Base-by-base conservation (phyloP, 2,888 invertebrate species). In the Ditula angustiorana region DNA sequence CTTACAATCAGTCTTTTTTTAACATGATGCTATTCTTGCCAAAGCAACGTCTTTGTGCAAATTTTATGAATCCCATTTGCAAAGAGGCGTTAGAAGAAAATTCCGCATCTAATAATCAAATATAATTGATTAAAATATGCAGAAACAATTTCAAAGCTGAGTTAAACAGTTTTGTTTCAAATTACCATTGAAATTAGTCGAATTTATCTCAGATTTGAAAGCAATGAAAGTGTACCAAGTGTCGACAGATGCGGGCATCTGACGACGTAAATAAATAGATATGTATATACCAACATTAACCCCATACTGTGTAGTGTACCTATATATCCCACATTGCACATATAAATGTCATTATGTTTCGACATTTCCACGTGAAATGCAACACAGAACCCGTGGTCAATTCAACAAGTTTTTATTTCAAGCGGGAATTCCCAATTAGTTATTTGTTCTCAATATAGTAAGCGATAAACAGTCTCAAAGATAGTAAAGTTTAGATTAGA, bases 1-100 rank as follows among this genome's bases (percentile, higher is more conserved):
- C 37, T 37, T 7, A 35, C 49, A 35, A 59, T 67, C 49, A 70
- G 67, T 73, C 73, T 71, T 33, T 73, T 49, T 66, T 61, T 67
- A 26, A 59, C 78, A 81, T 81, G 79, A 82, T 80, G 78, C 68
- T 66, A 75, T 76, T 75, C 74, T 72, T 69, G 2, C 69, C 66
- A 60, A n/a, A 60, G 60, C 57, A 63, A 63, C 52, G 53, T 59
- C 63, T 35, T 24, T 58, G 8, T 57, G 57, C 63, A 58, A 63
- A 50, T 46, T 26, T 16, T 1, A 24, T 13, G 2, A 26, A 50
- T 5, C n/a, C 1, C 13, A 50, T 44, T 63, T 63, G 63, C 63
- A 63, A 13, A 44, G 44, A 63, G 57, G 33, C 57, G 57, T 63
- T 52, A 58, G 44, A 57, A 28, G 44, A 30, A 63, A 41, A 2